phyloP scores from a whole-genome alignment of 2,113 vertebrate genomes.

The Macquaria australasica region DNA sequence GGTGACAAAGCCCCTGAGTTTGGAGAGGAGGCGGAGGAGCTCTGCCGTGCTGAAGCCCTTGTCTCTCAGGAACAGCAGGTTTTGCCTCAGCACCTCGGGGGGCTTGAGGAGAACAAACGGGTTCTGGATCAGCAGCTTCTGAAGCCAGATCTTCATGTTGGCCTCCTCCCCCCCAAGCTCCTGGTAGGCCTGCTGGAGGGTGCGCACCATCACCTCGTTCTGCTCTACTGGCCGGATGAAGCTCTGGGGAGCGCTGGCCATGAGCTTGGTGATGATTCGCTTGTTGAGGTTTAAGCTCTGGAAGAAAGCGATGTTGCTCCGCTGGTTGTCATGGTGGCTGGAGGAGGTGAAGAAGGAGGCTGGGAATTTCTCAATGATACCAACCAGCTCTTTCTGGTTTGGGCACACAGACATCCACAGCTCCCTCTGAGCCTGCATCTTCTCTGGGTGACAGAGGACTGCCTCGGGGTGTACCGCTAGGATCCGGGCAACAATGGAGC shows the following conservation, averaged over 20 bases:
- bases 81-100: constrained; percentile 83
- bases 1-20: constrained; percentile 92
- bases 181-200: constrained; percentile 87
- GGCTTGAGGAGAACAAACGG: constrained; percentile 91
- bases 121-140: constrained; percentile 94
- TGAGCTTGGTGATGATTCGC: constrained; percentile 90
- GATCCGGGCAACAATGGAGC: constrained; percentile 83
- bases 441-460: constrained; percentile 86
- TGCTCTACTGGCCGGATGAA: constrained; percentile 89
- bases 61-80: constrained; percentile 87
- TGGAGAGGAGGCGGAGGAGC: constrained; percentile 91
- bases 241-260: constrained; percentile 89
- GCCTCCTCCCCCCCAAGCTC: constrained; percentile 88
- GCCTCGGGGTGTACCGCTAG: constrained; percentile 90
- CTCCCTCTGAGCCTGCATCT: constrained; percentile 85
- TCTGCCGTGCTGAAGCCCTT: constrained; percentile 86
- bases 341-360: constrained; percentile 91
- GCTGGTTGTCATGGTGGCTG: constrained; percentile 85
- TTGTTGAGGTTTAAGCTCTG: constrained; percentile 91
- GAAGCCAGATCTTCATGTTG: constrained; percentile 92
- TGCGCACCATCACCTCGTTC: constrained; percentile 85
- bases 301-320: constrained; percentile 90
- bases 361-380: constrained; percentile 93
- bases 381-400: constrained; percentile 86
- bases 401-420: constrained; percentile 91